These are phyloP conservation scores for Thelaira solivaga DNA, from an alignment of 2,888 invertebrate genomes.

Conservation along the genomic window DNA sequence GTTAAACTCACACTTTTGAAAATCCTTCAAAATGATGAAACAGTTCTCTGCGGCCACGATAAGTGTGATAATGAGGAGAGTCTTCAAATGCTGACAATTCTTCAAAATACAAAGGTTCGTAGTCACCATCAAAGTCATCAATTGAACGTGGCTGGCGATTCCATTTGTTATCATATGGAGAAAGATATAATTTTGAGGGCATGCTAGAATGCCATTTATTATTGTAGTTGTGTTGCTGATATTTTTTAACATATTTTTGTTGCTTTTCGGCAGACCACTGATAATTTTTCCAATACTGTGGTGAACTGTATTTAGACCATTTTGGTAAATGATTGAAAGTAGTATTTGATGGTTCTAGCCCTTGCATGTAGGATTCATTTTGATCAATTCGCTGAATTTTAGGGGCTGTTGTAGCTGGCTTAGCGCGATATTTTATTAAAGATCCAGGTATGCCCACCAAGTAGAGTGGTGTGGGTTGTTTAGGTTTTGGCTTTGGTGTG, in stretches of 20 bases:
- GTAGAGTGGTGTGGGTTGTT: constrained; percentile 65
- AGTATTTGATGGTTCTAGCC: constrained; percentile 23
- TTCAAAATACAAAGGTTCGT: constrained; percentile 62
- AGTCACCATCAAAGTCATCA: constrained; percentile 4
- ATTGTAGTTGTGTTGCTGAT: constrained; percentile 14
- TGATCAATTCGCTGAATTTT: constrained; percentile 68
- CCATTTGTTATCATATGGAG: background rate
- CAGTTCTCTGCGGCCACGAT: constrained; percentile 73
- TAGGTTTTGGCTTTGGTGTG: constrained; percentile 65
- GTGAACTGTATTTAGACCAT: constrained; percentile 66
- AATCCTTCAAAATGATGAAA: constrained; percentile 71
- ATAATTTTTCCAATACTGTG: constrained; percentile 61
- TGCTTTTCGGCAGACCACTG: constrained; percentile 65
- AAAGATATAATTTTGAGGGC: background rate
- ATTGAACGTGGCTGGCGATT: constrained; percentile 22
- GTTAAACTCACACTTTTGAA: constrained; percentile 67
- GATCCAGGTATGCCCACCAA: constrained; percentile 71
- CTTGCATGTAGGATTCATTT: constrained; percentile 44
- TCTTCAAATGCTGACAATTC: constrained; percentile 67
- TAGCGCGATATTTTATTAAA: constrained; percentile 70
- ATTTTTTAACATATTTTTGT: constrained; percentile 55
- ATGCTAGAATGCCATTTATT: constrained; percentile 12
- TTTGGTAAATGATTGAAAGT: constrained; percentile 59
- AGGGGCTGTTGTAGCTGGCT: constrained; percentile 62
- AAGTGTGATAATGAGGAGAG: constrained; percentile 69